These are phyloP conservation scores for Cataglyphis hispanica DNA, from an alignment of 1,140 invertebrate species.

Conservation along the genomic window DNA sequence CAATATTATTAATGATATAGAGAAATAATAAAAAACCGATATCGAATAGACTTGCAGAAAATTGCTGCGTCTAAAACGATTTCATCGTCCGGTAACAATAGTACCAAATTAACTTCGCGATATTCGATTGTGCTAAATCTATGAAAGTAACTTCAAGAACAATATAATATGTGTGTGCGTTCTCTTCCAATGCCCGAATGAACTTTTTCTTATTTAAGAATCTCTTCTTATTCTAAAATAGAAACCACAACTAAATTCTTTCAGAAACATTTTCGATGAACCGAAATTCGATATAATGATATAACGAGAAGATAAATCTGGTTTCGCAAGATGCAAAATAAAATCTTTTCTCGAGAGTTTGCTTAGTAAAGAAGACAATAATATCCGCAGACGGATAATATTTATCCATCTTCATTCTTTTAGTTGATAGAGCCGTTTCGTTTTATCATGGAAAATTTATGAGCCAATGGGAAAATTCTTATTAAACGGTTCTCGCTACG, in stretches of 20 bases:
- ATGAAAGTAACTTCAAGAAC: background rate
- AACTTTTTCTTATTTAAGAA: background rate
- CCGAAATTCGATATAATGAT: background rate
- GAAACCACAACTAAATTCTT: background rate
- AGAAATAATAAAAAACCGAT: background rate
- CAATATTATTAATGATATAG: constrained; percentile 1
- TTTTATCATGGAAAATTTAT: constrained; percentile 52
- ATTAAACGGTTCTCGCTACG: constrained; percentile 41
- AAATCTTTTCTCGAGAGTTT: background rate
- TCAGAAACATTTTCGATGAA: background rate
- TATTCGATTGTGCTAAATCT: background rate
- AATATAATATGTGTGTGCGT: background rate
- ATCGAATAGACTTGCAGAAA: constrained; percentile 16
- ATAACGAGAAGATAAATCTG: constrained; percentile 39
- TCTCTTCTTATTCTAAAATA: background rate
- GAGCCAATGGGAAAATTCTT: constrained; percentile 35
- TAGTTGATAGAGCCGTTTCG: constrained; percentile 36
- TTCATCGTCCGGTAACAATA: background rate
- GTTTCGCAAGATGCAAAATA: constrained; percentile 33
- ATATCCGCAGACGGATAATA: constrained; percentile 37
- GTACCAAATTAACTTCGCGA: constrained; percentile 14
- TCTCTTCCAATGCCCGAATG: background rate
- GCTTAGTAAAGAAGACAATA: constrained; percentile 43
- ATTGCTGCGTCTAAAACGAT: background rate
- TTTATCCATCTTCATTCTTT: constrained; percentile 58